Conservation (phyloP, 2,113 vertebrate genomes). For the Dascyllus trimaculatus region DNA sequence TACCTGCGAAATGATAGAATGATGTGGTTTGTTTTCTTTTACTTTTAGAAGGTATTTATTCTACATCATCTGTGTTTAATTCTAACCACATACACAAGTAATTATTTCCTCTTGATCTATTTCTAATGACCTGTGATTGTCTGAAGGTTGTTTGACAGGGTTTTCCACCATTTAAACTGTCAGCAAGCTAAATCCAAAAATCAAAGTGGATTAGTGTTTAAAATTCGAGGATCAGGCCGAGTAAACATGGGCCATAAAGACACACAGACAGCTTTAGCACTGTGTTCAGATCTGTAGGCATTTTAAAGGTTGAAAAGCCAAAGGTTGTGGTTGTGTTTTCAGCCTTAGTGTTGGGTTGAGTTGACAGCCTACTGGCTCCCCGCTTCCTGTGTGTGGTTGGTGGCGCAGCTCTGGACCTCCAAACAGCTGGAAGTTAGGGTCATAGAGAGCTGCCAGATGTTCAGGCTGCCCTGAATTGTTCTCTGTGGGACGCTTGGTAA, state of each 20-base stretch:
- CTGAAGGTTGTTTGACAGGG: not conserved
- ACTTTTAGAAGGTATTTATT: too few relatives aligned
- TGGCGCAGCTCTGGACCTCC: conserved; percentile 55
- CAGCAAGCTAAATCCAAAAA: not conserved
- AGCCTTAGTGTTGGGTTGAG: conserved; percentile 41
- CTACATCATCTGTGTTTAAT: too few relatives aligned
- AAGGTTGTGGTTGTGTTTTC: conserved; percentile 44
- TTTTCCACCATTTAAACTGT: not conserved
- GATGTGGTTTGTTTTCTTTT: too few relatives aligned
- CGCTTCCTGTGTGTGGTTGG: conserved; percentile 72
- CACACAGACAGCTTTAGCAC: not conserved
- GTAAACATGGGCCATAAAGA: conserved; percentile 5
- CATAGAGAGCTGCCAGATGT: conserved; percentile 76
- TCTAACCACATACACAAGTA: too few relatives aligned
- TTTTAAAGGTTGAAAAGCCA: conserved; percentile 48
- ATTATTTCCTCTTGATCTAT: not conserved
- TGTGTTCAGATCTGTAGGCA: conserved; percentile 16
- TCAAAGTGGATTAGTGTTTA: not conserved
- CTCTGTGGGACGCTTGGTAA: conserved; percentile 50
- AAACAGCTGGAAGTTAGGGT: conserved; percentile 75
- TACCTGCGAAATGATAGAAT: too few relatives aligned
- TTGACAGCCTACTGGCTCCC: conserved; percentile 66
- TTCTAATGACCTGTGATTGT: not conserved
- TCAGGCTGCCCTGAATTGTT: conserved; percentile 35
- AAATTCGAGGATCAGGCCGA: not conserved